phyloP scores from a whole-genome alignment of 1,140 invertebrate species.

The Spodoptera frugiperda region DNA sequence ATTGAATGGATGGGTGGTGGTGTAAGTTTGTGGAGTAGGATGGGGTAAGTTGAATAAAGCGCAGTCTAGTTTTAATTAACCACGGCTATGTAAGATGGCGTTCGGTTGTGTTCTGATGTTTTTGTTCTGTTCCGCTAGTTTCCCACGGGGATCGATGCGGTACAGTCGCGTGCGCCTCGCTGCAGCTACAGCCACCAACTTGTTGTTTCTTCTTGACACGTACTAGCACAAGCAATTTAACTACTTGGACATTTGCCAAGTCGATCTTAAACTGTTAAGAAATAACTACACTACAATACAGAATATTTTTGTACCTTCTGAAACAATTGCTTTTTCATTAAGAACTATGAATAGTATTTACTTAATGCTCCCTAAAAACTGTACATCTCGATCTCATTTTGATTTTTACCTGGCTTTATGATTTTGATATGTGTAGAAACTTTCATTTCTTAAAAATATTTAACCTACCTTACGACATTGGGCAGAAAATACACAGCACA shows the following conservation, averaged over 20 bases:
- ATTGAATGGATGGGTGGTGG: slow-evolving; percentile 24
- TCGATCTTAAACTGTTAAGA: neutral
- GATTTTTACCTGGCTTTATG: too few species aligned
- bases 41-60: slow-evolving; percentile 31
- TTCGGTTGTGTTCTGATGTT: slow-evolving; percentile 25
- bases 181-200: neutral
- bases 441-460: too few species aligned
- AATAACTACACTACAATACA: too few species aligned
- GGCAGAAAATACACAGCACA: neutral
- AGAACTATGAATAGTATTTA: too few species aligned
- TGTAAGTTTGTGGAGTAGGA: slow-evolving; percentile 26
- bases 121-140: slow-evolving; percentile 11
- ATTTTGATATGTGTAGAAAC: too few species aligned
- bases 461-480: too few species aligned
- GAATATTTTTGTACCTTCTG: too few species aligned
- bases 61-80: slow-evolving; percentile 46
- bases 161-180: neutral
- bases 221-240: neutral
- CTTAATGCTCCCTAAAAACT: too few species aligned
- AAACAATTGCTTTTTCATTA: too few species aligned
- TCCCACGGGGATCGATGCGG: neutral
- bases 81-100: slow-evolving; percentile 20
- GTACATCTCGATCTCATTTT: too few species aligned
- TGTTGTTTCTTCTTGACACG: neutral
- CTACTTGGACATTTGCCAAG: neutral